Evolutionary conservation across 2,888 invertebrate species (phyloP).

Genomic region (Dicranocentrus wangi): DNA sequence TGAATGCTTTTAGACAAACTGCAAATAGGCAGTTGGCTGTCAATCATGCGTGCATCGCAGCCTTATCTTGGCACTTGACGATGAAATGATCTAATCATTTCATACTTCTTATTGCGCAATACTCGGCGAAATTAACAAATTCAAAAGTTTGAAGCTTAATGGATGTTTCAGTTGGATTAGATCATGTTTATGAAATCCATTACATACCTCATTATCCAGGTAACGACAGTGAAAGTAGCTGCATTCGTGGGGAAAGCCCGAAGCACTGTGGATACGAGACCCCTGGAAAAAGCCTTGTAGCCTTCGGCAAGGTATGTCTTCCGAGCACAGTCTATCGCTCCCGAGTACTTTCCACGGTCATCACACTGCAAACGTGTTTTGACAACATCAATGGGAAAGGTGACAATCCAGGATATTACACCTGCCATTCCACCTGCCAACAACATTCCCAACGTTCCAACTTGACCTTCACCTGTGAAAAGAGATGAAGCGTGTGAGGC

Average conservation of each 20-base stretch:
- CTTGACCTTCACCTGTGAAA: slow-evolving; percentile 74
- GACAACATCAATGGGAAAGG: slow-evolving; percentile 92
- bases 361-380: slow-evolving; percentile 91
- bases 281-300: slow-evolving; percentile 82
- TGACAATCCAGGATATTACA: slow-evolving; percentile 86
- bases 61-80: no score
- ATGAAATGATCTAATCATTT: no score
- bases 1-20: no score
- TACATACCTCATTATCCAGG: slow-evolving; percentile 81
- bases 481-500: no score
- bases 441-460: slow-evolving; percentile 82
- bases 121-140: no score
- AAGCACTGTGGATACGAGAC: slow-evolving; percentile 85
- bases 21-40: no score
- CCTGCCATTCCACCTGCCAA: slow-evolving; percentile 91
- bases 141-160: no score
- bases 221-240: slow-evolving; percentile 90
- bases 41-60: no score
- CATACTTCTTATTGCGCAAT: no score
- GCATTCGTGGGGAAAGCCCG: slow-evolving; percentile 96
- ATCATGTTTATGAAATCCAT: background rate
- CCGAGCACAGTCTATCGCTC: slow-evolving; percentile 83
- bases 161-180: background rate
- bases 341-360: slow-evolving; percentile 79
- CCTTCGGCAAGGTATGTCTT: slow-evolving; percentile 84